Conservation (phyloP, 2,888 invertebrate species). For the Cephalotes varians region DNA sequence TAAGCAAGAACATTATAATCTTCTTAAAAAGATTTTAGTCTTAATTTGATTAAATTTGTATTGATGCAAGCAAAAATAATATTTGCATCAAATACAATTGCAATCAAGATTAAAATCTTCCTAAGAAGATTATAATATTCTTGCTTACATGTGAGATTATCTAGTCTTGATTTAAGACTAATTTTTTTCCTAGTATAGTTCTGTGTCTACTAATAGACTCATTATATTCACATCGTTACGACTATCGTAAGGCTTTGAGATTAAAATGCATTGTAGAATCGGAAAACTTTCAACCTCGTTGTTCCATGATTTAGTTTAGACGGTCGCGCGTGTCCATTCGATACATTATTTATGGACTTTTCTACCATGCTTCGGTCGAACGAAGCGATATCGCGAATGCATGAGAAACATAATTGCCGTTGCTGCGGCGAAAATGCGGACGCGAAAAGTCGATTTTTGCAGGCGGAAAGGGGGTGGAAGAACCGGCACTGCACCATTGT, state of each 20-base stretch:
- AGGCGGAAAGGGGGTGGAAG: slow-evolving; percentile 61
- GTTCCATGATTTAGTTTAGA: background rate
- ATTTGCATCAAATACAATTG: too few relatives aligned
- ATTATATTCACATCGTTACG: background rate
- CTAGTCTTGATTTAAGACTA: too few relatives aligned
- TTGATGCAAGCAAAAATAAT: too few relatives aligned
- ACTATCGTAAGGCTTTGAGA: background rate
- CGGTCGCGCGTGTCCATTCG: background rate
- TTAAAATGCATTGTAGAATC: background rate
- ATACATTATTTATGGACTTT: slow-evolving; percentile 8
- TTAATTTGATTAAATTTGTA: too few relatives aligned
- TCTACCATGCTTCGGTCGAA: background rate
- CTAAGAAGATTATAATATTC: too few relatives aligned
- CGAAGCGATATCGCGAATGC: background rate
- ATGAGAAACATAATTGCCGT: slow-evolving; percentile 10
- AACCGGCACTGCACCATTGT: slow-evolving; percentile 75
- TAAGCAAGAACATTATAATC: too few relatives aligned
- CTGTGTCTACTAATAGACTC: background rate
- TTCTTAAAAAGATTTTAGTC: too few relatives aligned
- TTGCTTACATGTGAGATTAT: too few relatives aligned
- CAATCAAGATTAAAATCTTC: too few relatives aligned
- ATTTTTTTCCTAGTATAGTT: too few relatives aligned
- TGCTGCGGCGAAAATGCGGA: slow-evolving; percentile 23
- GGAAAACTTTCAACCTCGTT: slow-evolving; percentile 8
- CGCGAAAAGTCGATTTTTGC: slow-evolving; percentile 29